These are phyloP conservation scores for Meiosimyza platycephala DNA, from an alignment of 2,888 invertebrate species.

Conservation along the genomic window DNA sequence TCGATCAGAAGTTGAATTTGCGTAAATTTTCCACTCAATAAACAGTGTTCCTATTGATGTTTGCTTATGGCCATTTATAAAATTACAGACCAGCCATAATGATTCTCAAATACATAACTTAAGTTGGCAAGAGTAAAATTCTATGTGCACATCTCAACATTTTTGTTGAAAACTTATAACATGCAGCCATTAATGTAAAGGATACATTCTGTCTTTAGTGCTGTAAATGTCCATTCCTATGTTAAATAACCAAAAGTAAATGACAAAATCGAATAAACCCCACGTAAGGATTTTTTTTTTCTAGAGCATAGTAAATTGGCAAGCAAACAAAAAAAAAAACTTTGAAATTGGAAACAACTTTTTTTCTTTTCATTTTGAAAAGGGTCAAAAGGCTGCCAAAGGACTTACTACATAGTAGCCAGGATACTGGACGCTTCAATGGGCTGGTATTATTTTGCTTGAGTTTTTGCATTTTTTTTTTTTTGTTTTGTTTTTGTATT, in stretches of 20 bases:
- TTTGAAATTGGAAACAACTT: neutral
- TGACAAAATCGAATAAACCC: neutral
- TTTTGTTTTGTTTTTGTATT: neutral
- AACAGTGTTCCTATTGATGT: no score
- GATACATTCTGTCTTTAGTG: neutral
- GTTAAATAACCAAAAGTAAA: neutral
- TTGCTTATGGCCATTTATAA: no score
- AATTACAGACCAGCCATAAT: no score
- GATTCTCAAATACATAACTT: no score
- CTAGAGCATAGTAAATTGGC: neutral
- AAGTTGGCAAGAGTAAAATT: no score
- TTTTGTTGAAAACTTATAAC: neutral
- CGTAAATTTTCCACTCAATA: no score
- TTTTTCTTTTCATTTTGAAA: slow-evolving; percentile 4
- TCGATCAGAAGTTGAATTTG: no score
- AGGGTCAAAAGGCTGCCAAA: slow-evolving; percentile 21
- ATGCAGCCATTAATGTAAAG: neutral
- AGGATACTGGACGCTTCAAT: neutral
- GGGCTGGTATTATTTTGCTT: slow-evolving; percentile 3
- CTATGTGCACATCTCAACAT: no score
- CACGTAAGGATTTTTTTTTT: neutral
- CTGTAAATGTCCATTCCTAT: neutral
- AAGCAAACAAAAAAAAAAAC: neutral
- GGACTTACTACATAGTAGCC: neutral
- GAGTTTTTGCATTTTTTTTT: neutral